A percentile compares a stretch with the other conserved stretches of the same genome.
phyloP scores from a whole-genome alignment of 2,797 vertebrate species.

The Sandelia bainsii region DNA sequence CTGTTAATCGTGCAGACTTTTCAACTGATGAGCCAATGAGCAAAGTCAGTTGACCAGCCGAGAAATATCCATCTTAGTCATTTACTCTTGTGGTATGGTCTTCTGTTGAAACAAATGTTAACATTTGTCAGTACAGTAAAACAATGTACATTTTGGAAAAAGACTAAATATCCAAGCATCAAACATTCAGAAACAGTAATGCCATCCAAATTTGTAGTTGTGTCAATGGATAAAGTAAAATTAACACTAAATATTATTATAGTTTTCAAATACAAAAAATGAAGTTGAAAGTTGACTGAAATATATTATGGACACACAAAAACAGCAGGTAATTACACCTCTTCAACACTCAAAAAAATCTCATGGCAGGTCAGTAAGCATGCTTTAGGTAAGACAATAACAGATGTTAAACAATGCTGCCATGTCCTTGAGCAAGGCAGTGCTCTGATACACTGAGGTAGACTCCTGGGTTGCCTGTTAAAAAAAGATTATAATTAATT shows the following conservation, averaged over 20 bases:
- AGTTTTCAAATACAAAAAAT: background rate
- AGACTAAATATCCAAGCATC: background rate
- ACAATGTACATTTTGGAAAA: background rate
- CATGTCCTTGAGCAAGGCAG: constrained; percentile 72
- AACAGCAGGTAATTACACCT: constrained; percentile 28
- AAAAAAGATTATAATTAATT: constrained; percentile 51
- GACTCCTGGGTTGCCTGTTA: constrained; percentile 28
- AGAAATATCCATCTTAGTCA: constrained; percentile 23
- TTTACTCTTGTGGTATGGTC: background rate
- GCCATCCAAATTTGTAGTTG: background rate
- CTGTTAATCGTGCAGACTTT: constrained; percentile 34
- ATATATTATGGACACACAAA: background rate
- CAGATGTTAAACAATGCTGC: constrained; percentile 46
- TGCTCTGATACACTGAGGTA: background rate
- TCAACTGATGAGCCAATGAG: constrained; percentile 18
- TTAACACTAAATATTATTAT: background rate
- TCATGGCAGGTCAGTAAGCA: constrained; percentile 12
- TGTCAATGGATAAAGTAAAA: background rate
- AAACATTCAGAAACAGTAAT: background rate
- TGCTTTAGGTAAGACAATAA: background rate
- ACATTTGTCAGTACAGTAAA: background rate
- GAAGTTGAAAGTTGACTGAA: background rate
- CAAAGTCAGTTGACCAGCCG: constrained; percentile 15
- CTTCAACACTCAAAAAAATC: constrained; percentile 12
- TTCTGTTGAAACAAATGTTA: constrained; percentile 3